Evolutionary conservation across 2,888 invertebrate species (phyloP).

Genomic region (Chymomyza fuscimana): DNA sequence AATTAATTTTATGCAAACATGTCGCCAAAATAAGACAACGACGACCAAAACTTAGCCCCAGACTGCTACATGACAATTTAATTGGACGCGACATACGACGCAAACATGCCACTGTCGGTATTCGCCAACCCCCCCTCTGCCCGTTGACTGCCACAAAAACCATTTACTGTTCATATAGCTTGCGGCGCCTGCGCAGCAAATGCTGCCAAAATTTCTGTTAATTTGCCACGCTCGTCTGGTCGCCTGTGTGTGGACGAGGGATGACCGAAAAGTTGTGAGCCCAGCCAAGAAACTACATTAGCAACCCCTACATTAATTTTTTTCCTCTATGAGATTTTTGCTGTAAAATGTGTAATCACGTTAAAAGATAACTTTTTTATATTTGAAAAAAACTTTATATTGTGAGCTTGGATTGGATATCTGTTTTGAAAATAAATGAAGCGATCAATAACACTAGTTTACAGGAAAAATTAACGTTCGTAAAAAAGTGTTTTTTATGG

Average conservation of each 20-base stretch:
- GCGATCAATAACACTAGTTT: too few species aligned
- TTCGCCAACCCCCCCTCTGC: neutral
- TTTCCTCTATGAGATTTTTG: too few species aligned
- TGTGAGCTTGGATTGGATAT: too few species aligned
- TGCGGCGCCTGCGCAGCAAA: constrained; percentile 7
- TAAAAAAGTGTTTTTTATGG: too few species aligned
- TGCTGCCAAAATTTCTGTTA: constrained; percentile 54
- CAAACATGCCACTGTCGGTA: constrained; percentile 32
- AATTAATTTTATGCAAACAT: constrained; percentile 76
- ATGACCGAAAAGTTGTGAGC: too few species aligned
- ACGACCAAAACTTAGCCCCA: constrained; percentile 5
- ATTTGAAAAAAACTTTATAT: too few species aligned
- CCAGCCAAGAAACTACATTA: too few species aligned
- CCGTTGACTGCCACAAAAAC: neutral
- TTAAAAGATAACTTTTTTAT: too few species aligned
- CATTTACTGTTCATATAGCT: neutral
- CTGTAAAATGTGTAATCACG: too few species aligned
- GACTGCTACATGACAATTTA: constrained; percentile 73
- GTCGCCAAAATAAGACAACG: constrained; percentile 58
- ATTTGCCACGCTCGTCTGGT: constrained; percentile 66
- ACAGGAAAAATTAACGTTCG: too few species aligned
- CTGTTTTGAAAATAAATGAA: too few species aligned
- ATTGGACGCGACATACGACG: constrained; percentile 71
- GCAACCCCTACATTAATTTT: too few species aligned
- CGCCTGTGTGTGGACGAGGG: neutral